Base-by-base conservation (phyloP, 64 coral and sea anemone species). In the Actinia tenebrosa region DNA sequence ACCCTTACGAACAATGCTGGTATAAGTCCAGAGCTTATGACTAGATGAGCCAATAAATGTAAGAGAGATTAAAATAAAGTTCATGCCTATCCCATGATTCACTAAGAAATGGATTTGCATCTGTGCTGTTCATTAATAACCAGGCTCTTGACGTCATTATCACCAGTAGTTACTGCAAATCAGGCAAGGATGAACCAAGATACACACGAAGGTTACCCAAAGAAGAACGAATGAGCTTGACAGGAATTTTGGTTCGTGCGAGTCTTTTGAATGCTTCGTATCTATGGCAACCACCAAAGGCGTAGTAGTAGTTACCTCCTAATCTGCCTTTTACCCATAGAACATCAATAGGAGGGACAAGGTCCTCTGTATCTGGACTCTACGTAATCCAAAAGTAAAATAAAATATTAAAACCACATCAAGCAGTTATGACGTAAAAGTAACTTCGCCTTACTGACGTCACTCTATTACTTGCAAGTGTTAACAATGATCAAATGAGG, bases 261-360 rank as follows among this genome's bases (percentile, higher is more conserved):
- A 81, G 79, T 81, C 79, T 81, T 50, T 53, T 81, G 79, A 81
- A 81, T 50, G 79, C 79, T 81, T 81, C 79, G 46, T 81, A 81
- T 53, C 79, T 46, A 81, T 81, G 79, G 17, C 22, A 50, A 81
- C 79, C 79, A 81, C 45, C 79, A 81, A 81, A 81, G 79, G 79
- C 45, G 17, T 81, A 81, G 79, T 81, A 81, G 22, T 81, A 81
- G 79, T 81, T 81, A 1, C 79, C 79, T 54, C 79, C 79, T 16
- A 22, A 54, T 19, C 50, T 81, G 16, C 79, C 79, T 81, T 46
- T 81, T 3, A 81, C 79, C 79, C 79, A 81, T 10, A 81, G 44
- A 81, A 81, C 45, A 81, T 81, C 79, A 45, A 81, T 47, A 47
- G 79, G 79, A 54, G 79, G 79, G 79, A 81, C 79, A 54, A 81